Evolutionary conservation across 2,797 vertebrate genomes (phyloP).

Genomic region (Pseudochromis fuscus): DNA sequence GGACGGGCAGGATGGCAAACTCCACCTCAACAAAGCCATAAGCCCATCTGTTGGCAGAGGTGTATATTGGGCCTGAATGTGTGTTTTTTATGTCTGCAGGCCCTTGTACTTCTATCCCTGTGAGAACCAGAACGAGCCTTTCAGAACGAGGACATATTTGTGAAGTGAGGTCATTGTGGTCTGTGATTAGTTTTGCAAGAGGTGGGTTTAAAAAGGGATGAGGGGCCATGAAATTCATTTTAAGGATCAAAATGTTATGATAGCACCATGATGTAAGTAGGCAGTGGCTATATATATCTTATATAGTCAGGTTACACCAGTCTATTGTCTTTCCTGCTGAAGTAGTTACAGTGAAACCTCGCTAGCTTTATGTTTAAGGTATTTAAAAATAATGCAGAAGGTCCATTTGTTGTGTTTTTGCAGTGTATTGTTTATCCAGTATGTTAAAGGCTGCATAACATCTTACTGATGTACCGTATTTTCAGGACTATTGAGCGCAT

Average conservation of each 20-base stretch:
- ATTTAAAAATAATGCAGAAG: too few species aligned
- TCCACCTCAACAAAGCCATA: conserved; percentile 79
- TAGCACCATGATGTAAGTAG: background rate
- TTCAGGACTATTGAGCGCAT: too few species aligned
- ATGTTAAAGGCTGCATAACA: conserved; percentile 7
- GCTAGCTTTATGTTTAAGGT: conserved; percentile 40
- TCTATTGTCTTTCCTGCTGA: conserved; percentile 41
- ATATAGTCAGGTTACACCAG: conserved; percentile 22
- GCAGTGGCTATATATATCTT: background rate
- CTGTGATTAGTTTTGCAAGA: conserved; percentile 18
- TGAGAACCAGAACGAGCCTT: conserved; percentile 53
- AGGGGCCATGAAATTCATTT: background rate
- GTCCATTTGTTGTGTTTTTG: conserved; percentile 23
- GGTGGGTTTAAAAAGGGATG: background rate
- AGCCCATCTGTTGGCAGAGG: conserved; percentile 82
- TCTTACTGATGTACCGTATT: too few species aligned
- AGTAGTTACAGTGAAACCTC: conserved; percentile 54
- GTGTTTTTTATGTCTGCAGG: conserved; percentile 48
- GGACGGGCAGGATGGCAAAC: conserved; percentile 73
- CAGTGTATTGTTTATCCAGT: background rate
- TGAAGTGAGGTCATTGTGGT: conserved; percentile 40
- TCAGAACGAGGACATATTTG: conserved; percentile 45
- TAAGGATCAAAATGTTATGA: background rate
- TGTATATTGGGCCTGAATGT: conserved; percentile 57
- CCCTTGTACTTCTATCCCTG: conserved; percentile 49